Conservation (phyloP, 2,888 invertebrate genomes). For the Arge pagana region DNA sequence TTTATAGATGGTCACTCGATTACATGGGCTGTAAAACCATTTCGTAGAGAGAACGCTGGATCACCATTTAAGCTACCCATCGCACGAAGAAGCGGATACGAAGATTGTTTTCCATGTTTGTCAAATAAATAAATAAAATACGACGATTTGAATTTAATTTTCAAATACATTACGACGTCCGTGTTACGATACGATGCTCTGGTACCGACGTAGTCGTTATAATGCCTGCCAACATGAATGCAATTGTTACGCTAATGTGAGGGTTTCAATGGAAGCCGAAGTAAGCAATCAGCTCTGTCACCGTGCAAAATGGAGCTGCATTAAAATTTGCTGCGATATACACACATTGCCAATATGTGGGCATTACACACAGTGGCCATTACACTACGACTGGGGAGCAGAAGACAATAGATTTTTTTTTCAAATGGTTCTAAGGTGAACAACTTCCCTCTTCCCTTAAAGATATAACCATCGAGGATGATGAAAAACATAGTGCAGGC, state of each 20-base stretch:
- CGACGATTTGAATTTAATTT: too few relatives aligned
- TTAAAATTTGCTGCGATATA: too few relatives aligned
- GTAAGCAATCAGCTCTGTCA: neutral
- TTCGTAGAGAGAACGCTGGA: slow-evolving; percentile 11
- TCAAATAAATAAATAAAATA: too few relatives aligned
- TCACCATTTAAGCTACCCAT: neutral
- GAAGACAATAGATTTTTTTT: too few relatives aligned
- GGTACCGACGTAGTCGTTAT: slow-evolving; percentile 1
- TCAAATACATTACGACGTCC: neutral
- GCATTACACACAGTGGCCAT: too few relatives aligned
- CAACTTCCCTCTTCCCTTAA: too few relatives aligned
- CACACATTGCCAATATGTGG: too few relatives aligned
- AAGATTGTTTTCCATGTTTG: slow-evolving; percentile 19
- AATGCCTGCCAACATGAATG: slow-evolving; percentile 1
- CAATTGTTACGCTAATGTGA: neutral
- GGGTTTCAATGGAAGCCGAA: neutral
- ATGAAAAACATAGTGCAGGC: too few relatives aligned
- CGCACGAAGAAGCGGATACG: slow-evolving; percentile 26
- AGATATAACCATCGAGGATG: too few relatives aligned
- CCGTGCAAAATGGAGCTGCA: too few relatives aligned
- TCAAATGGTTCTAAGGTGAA: too few relatives aligned
- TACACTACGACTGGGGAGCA: too few relatives aligned
- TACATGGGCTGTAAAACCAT: slow-evolving; percentile 28
- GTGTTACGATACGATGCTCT: neutral
- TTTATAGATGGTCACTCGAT: slow-evolving; percentile 31